phyloP scores from a whole-genome alignment of 2,113 vertebrate species.

The Xiphophorus maculatus region DNA sequence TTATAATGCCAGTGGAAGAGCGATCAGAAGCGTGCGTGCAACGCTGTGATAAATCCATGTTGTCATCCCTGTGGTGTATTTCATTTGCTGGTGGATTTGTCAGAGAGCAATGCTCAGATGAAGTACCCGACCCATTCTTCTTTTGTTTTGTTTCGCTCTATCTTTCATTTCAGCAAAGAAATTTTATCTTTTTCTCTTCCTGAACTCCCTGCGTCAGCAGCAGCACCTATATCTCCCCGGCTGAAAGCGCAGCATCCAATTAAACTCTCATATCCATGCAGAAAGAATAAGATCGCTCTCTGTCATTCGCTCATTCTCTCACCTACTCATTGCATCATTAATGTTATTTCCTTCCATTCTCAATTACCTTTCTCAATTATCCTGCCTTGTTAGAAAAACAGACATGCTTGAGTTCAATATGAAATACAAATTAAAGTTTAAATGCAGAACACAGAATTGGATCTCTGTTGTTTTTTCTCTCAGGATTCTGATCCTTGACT shows the following conservation, averaged over 20 bases:
- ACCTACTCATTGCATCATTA: constrained; percentile 50
- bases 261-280: constrained; percentile 67
- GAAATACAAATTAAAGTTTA: constrained; percentile 50
- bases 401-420: constrained; percentile 37
- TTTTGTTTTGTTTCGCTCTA: constrained; percentile 61
- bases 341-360: constrained; percentile 55
- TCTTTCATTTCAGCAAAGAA: constrained; percentile 67
- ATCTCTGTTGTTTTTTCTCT: constrained; percentile 34
- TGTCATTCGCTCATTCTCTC: constrained; percentile 29
- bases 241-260: constrained; percentile 68
- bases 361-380: constrained; percentile 56
- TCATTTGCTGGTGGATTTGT: constrained; percentile 59
- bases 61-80: constrained; percentile 43
- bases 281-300: constrained; percentile 54
- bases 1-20: constrained; percentile 51
- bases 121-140: constrained; percentile 70
- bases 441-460: constrained; percentile 42
- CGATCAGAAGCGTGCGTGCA: constrained; percentile 44
- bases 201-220: constrained; percentile 75
- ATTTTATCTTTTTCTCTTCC: constrained; percentile 71
- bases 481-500: constrained; percentile 20
- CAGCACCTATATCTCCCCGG: constrained; percentile 50
- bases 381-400: constrained; percentile 48
- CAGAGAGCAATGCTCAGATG: constrained; percentile 57
- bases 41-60: constrained; percentile 36